phyloP scores from a whole-genome alignment of 2,888 invertebrate genomes.

The Rhamnusium bicolor region DNA sequence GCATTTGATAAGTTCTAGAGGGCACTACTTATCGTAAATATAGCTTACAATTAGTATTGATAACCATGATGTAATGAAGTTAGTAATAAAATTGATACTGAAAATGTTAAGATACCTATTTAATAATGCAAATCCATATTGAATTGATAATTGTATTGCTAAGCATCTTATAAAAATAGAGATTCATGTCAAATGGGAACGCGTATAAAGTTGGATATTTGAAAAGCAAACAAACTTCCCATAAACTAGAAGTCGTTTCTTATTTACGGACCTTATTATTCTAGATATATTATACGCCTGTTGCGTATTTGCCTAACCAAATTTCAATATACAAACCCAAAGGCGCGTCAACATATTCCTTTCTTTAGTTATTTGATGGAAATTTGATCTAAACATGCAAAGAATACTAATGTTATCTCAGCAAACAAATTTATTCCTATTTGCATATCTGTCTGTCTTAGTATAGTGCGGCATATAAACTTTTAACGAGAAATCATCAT shows the following conservation, averaged over 20 bases:
- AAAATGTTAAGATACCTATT: too few species aligned
- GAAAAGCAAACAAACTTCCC: not conserved
- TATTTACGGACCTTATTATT: not conserved
- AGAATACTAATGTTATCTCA: not conserved
- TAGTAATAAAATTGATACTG: too few species aligned
- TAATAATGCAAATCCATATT: too few species aligned
- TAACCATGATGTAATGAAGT: too few species aligned
- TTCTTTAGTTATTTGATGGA: not conserved
- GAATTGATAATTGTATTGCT: too few species aligned
- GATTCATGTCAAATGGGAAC: not conserved
- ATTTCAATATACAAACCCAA: not conserved
- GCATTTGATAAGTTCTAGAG: too few species aligned
- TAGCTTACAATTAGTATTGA: too few species aligned
- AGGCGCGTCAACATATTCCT: not conserved
- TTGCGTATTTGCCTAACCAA: not conserved
- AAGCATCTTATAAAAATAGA: not conserved
- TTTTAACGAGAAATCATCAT: too few species aligned
- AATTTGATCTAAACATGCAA: slow-evolving; percentile 1
- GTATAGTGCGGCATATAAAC: not conserved
- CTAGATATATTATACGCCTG: not conserved
- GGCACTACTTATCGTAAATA: too few species aligned
- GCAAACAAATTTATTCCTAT: not conserved
- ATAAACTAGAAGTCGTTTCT: not conserved
- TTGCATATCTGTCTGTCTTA: not conserved
- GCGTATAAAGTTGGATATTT: not conserved